Conservation (phyloP, 2,888 invertebrate species). For the Pterostichus madidus region DNA sequence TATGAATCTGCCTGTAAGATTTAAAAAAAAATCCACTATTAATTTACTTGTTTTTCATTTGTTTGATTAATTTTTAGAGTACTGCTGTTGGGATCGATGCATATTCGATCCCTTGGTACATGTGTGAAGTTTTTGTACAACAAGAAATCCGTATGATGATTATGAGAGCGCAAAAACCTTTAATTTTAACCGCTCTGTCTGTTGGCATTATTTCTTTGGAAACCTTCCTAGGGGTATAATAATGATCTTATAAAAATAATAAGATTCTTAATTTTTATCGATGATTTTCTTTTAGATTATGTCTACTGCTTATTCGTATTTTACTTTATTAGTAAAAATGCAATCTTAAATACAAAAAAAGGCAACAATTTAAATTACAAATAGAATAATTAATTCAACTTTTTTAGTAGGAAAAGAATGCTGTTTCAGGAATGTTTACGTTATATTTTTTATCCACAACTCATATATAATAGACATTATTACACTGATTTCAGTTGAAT, state of each 20-base stretch:
- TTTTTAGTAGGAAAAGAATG: too few relatives aligned
- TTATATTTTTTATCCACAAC: too few relatives aligned
- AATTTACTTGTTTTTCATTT: slow-evolving; percentile 39
- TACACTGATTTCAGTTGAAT: too few relatives aligned
- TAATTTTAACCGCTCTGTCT: slow-evolving; percentile 71
- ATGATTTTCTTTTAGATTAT: slow-evolving; percentile 66
- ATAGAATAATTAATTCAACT: too few relatives aligned
- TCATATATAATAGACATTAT: too few relatives aligned
- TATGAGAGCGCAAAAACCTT: slow-evolving; percentile 71
- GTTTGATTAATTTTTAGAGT: slow-evolving; percentile 68
- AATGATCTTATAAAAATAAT: background rate
- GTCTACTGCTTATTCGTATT: slow-evolving; percentile 67
- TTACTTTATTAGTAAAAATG: slow-evolving; percentile 67
- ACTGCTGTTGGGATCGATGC: slow-evolving; percentile 68
- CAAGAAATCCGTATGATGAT: slow-evolving; percentile 70
- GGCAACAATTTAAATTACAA: too few relatives aligned
- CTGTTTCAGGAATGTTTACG: too few relatives aligned
- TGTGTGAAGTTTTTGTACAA: slow-evolving; percentile 68
- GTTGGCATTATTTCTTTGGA: slow-evolving; percentile 70
- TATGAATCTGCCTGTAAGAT: too few relatives aligned
- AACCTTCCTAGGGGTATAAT: slow-evolving; percentile 64
- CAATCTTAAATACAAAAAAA: slow-evolving; percentile 54
- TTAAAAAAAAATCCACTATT: too few relatives aligned
- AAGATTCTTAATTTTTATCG: background rate
- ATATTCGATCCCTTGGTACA: slow-evolving; percentile 70